phyloP scores from a whole-genome alignment of 1,140 invertebrate genomes.

The Vollenhovia emeryi region DNA sequence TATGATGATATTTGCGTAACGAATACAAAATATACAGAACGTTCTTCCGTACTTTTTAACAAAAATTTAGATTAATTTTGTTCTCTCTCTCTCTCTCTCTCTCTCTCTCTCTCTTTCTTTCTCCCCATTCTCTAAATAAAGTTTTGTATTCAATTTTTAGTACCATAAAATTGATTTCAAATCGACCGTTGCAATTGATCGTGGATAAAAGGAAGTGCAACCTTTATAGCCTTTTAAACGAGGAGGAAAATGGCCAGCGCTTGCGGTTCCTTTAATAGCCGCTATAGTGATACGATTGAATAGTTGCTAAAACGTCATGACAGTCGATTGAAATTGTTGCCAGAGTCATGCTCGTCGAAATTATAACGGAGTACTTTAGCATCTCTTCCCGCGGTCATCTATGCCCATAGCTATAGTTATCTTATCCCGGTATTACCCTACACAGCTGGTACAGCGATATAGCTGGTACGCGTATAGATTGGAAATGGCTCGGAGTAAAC shows the following conservation, averaged over 20 bases:
- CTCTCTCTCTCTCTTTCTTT: not conserved
- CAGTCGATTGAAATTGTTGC: slow-evolving; percentile 29
- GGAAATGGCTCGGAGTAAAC: not conserved
- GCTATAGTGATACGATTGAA: slow-evolving; percentile 25
- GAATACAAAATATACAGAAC: not conserved
- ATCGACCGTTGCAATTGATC: not conserved
- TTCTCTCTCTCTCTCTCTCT: not conserved
- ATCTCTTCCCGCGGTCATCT: slow-evolving; percentile 25
- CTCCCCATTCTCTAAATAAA: not conserved
- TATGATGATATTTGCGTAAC: not conserved
- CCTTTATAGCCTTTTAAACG: slow-evolving; percentile 6
- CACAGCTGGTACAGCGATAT: not conserved
- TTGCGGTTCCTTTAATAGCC: slow-evolving; percentile 42
- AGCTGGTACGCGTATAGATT: slow-evolving; percentile 25
- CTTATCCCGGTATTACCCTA: slow-evolving; percentile 27
- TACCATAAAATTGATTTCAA: not conserved
- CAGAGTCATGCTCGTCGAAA: slow-evolving; percentile 33
- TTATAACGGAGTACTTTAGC: slow-evolving; percentile 9
- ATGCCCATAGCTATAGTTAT: slow-evolving; percentile 44
- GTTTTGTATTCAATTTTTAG: not conserved
- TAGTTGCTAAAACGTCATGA: slow-evolving; percentile 39
- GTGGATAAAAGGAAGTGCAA: not conserved
- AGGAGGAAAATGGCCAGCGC: not conserved
- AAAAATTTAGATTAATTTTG: not conserved
- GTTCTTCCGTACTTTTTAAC: not conserved